These are phyloP conservation scores for Hylia prasina DNA, from an alignment of 2,113 vertebrate species.

Conservation along the genomic window DNA sequence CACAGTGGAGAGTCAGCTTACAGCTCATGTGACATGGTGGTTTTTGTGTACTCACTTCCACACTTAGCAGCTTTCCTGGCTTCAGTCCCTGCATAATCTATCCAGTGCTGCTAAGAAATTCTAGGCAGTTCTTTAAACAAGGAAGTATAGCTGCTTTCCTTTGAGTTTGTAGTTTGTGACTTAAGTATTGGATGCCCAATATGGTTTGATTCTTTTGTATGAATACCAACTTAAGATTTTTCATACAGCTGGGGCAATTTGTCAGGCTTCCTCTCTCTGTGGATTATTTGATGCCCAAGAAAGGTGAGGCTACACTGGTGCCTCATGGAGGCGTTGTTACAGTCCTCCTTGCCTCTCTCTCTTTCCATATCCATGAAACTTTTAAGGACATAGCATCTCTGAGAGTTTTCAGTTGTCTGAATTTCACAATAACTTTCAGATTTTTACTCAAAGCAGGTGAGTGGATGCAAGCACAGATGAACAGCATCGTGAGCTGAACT, in stretches of 20 bases:
- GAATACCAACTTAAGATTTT: background rate
- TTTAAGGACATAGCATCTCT: background rate
- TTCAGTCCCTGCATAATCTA: background rate
- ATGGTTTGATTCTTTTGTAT: background rate
- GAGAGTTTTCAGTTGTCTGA: background rate
- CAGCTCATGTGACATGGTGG: background rate
- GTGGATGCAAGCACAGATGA: background rate
- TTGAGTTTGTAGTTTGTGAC: background rate
- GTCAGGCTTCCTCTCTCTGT: background rate
- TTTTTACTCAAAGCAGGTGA: background rate
- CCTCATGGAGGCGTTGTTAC: background rate
- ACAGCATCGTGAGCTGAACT: background rate
- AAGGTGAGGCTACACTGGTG: background rate
- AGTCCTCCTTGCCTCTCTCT: fast-evolving
- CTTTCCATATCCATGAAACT: background rate
- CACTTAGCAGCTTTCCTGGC: background rate
- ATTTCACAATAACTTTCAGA: background rate
- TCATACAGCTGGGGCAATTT: background rate
- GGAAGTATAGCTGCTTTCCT: background rate
- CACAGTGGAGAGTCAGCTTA: background rate
- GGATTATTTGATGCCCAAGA: background rate
- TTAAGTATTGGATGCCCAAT: background rate
- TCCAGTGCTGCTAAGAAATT: background rate
- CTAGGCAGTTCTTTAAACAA: background rate
- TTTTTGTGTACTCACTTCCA: background rate